These are phyloP conservation scores for Arbacia lixula DNA, from an alignment of 53 echinoderm and acorn worm species.

Conservation along the genomic window DNA sequence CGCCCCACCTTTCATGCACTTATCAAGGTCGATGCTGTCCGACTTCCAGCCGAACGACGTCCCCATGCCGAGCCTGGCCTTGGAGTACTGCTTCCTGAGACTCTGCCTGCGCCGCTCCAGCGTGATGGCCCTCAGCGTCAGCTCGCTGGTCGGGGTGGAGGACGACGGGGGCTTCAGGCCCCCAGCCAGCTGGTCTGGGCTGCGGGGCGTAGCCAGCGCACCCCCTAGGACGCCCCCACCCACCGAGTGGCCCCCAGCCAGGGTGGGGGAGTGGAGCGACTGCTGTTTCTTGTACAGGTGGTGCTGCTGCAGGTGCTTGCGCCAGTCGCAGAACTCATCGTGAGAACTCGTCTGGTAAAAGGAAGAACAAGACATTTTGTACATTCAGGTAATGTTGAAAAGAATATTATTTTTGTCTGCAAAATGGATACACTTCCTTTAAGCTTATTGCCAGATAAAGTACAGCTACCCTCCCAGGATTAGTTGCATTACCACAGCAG, in stretches of 20 bases:
- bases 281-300: slow-evolving; percentile 85
- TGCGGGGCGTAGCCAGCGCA: slow-evolving; percentile 28
- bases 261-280: slow-evolving; percentile 54
- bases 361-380: too few species aligned
- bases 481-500: too few species aligned
- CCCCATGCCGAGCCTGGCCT: slow-evolving; percentile 65
- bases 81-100: slow-evolving; percentile 89
- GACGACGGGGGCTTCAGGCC: slow-evolving; percentile 39
- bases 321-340: slow-evolving; percentile 97
- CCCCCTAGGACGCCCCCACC: too few species aligned
- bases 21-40: slow-evolving; percentile 80
- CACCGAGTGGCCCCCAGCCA: neutral
- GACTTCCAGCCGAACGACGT: slow-evolving; percentile 64
- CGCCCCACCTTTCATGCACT: slow-evolving; percentile 80
- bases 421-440: too few species aligned
- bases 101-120: slow-evolving; percentile 89
- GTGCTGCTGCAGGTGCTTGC: slow-evolving; percentile 81
- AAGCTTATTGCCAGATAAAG: too few species aligned
- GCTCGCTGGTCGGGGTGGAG: slow-evolving; percentile 89
- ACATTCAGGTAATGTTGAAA: too few species aligned
- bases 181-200: too few species aligned
- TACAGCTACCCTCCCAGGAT: too few species aligned
- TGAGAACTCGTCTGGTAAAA: slow-evolving; percentile 89
- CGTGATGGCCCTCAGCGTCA: slow-evolving; percentile 95
- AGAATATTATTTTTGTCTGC: too few species aligned